Conservation (phyloP, 2,888 invertebrate species). For the Glyphotaelius pellucidus region DNA sequence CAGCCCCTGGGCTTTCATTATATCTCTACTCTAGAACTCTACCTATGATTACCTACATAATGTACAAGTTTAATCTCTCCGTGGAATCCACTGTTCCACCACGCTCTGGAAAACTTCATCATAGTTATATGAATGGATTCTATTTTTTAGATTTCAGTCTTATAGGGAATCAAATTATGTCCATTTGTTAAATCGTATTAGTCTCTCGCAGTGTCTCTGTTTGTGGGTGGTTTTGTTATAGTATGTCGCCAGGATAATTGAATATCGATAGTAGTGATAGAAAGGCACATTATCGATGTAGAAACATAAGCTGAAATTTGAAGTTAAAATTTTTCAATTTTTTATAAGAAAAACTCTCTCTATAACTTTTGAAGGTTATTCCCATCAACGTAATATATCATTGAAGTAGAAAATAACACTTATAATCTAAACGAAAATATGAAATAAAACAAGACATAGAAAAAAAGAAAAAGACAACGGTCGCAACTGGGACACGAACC, state of each 20-base stretch:
- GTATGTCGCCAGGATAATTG: not conserved
- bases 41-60: not conserved
- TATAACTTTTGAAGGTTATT: too few relatives aligned
- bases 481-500: too few relatives aligned
- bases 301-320: not conserved
- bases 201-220: not conserved
- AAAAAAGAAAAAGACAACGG: too few relatives aligned
- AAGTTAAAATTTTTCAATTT: too few relatives aligned
- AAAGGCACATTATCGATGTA: not conserved
- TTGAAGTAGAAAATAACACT: too few relatives aligned
- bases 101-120: not conserved
- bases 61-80: not conserved
- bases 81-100: not conserved
- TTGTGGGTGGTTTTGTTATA: not conserved
- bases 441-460: too few relatives aligned
- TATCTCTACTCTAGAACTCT: not conserved
- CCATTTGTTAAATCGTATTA: not conserved
- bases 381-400: too few relatives aligned
- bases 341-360: too few relatives aligned
- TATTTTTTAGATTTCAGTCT: constrained; percentile 8
- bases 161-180: not conserved
- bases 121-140: not conserved
- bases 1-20: not conserved
- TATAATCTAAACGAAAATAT: too few relatives aligned
- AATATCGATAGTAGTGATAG: not conserved